Evolutionary conservation across 1,140 invertebrate genomes (phyloP), one percentile per base, ranked within the genome.

Genomic region (Homalodisca vitripennis): DNA sequence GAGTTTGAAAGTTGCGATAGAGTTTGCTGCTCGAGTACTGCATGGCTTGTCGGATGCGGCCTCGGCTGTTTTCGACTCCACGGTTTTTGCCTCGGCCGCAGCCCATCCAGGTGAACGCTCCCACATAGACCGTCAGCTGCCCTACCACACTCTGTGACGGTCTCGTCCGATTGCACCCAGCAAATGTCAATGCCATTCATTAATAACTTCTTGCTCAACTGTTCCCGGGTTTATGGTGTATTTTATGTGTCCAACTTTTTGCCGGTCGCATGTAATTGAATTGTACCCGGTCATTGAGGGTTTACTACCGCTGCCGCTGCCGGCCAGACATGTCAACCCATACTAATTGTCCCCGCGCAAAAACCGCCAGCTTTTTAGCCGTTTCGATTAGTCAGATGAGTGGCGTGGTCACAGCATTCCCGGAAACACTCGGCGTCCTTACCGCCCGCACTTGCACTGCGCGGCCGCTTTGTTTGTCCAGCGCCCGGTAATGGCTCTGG

Each of bases 141-240:
- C 17, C 34, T n/a, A 41, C 34, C 34, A 41, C 34, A 10, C 34
- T 6, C 34, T 41, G 34, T 41, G 34, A 41, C 34, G 10, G 62
- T 64, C 32, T 20, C 62, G 62, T 66, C 32, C 41, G 34, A 66
- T 66, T 66, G 41, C 32, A 27, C 63, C 32, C 30, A 20, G 34
- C 32, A 66, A 66, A 66, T 66, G 63, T 66, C 63, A 66, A 66
- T 66, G 63, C 63, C 63, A 47, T 46, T 66, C 63, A 66, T 66
- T 66, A 66, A 66, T 66, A 66, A 47, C 41, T 66, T 66, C 63
- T 66, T 66, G 32, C 32, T n/a, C 62, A 64, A 46, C 24, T 30
- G 55, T 60, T 30, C 13, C 55, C 26, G 24, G 55, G 22, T 60
- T 60, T 60, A 60, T 30, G 55, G 55, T 26, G 27, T 26, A 60